Base-by-base conservation (phyloP, 2,797 vertebrate species). In the Picus viridis region DNA sequence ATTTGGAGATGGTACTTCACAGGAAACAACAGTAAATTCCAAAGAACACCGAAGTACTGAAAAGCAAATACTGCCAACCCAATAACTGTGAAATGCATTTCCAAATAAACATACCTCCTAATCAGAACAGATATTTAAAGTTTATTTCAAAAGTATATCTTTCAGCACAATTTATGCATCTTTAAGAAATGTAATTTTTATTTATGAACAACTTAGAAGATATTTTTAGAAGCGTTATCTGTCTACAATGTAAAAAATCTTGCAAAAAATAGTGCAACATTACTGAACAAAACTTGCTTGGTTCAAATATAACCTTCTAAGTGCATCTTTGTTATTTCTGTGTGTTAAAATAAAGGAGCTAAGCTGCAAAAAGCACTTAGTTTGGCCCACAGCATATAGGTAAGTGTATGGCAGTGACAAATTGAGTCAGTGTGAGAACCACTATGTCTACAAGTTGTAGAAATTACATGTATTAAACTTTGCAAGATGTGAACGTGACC, bases 401-500 rank as follows among this genome's bases (percentile, higher is more conserved):
- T 91, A 81, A 88, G 34, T 22, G 63, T 76, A 59, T 61, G 80
- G 45, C 7, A 22, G 51, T 80, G 83, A 91, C 83, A 86, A 91
- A 83, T 20, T 58, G 70, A 83, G 63, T 57, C 61, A 77, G 61
- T 78, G 57, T 87, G 73, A 92, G 70, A 92, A 81, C 47, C 32
- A 29, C 19, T 69, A 12, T 74, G 58, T 77, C 77, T 86, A 22
- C 69, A 75, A 29, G 12, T 73, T 88, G 76, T 16, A 54, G 27
- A 29, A 15, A 47, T 67, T 74, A 89, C 57, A 89, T 87, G 73
- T 68, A 81, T 26, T 75, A 39, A 89, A 68, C 59, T 78, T 87
- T 88, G 59, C 53, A 89, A 78, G 75, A 89, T 58, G 59, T 76
- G 67, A 89, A 58, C 39, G 51, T 76, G 88, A 78, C 73, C 88